Base-by-base conservation (phyloP, 2,888 invertebrate species). In the Dynastes hyllus region DNA sequence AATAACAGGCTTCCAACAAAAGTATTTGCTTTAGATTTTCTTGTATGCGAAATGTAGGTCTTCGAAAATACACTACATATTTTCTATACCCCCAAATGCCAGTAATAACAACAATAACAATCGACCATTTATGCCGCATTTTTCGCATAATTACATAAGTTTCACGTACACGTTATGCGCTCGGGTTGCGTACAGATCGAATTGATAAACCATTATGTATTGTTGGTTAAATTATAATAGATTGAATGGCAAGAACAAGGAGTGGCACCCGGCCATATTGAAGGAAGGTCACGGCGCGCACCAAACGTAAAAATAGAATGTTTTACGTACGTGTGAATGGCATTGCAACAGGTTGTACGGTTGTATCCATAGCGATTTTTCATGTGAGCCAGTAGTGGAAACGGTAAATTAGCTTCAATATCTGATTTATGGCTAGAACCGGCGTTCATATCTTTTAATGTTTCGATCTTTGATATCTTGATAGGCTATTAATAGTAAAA, bases 221-320 rank as follows among this genome's bases (percentile, higher is more conserved):
- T 61, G 73, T 61, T 45, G 61, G 73, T 45, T 51, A 61, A 45
- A 75, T 75, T 75, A 75, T 75, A 61, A 75, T 75, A 75, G 55
- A 75, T 61, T 61, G 73, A 75, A 75, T 75, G 73, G 73, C 73
- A 75, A 75, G 73, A 75, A 75, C 73, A 61, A 75, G 73, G 73
- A 75, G 73, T 75, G 73, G 73, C 61, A 61, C 69, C 22, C 51
- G 69, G 51, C 50, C 27, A 16, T 75, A 40, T 45, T 75, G 50
- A 75, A 75, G 69, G 73, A 75, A 75, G 73, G 73, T 75, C 73
- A 75, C 73, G 73, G 73, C 61, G 73, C 61, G 58, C 61, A 75
- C 16, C 73, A 61, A 61, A 61, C 58, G 73, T 63, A 75, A 75
- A 75, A 75, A 75, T 75, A 75, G 63, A 75, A 27, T 75, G 73